Base-by-base conservation (phyloP, 2,888 invertebrate genomes). In the Limnephilus auricula region DNA sequence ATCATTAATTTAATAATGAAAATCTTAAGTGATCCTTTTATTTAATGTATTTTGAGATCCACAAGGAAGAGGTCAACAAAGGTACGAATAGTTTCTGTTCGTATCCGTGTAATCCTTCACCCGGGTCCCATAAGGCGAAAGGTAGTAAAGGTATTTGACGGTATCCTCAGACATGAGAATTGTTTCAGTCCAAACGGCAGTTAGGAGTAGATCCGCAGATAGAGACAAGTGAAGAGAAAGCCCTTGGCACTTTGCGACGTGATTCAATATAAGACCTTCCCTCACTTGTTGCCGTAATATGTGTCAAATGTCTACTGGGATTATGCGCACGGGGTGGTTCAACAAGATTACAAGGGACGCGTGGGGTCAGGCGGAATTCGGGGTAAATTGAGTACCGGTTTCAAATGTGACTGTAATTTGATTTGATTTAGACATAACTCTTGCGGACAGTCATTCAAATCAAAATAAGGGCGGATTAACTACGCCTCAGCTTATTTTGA, bases 231-330 rank as follows among this genome's bases (percentile, higher is more conserved):
- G 45, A 40, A 30, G 65, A 89, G 91, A 90, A 90, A 87, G 82
- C 88, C 90, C 90, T 82, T 65, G 90, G 87, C 91, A 89, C 88
- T 90, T 86, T 90, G 88, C 85, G 89, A 93, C 92, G 92, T 92
- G 92, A 93, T 91, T 92, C 90, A 91, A 91, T 92, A 91, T 90
- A 79, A 79, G 85, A 83, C 84, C 83, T 78, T 65, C 87, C 31
- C 80, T 37, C 89, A 91, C 92, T 92, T 92, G 92, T 92, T 92
- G 92, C 92, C 89, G 50, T 34, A 88, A 83, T 90, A 45, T 92
- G 90, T 89, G 89, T 79, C 89, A 89, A 89, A 79, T 79, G 89
- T 89, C 89, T 89, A 15, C 50, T 78, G 91, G 84, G 79, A 91
- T 90, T 89, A 31, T 45, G 30, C 80, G 89, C 32, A 78, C 65